Evolutionary conservation across 2,888 invertebrate species (phyloP).

Genomic region (Chromoteleia sp.): DNA sequence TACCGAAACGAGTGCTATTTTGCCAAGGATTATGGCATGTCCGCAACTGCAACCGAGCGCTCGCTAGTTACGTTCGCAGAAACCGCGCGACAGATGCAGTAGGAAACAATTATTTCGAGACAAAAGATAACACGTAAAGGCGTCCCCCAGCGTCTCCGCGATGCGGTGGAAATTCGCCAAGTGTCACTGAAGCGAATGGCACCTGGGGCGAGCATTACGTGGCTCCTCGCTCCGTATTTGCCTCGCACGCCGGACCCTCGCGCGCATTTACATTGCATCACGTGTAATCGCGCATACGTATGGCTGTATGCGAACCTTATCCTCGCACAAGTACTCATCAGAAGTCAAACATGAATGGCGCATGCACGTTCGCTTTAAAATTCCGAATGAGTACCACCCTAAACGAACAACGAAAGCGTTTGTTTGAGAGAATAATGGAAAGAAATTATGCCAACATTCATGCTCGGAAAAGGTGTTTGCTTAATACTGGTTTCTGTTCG

Average conservation of each 20-base stretch:
- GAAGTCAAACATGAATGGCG: not conserved
- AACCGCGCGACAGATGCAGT: constrained; percentile 62
- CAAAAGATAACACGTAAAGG: constrained; percentile 77
- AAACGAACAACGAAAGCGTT: no score
- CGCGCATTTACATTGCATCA: constrained; percentile 16
- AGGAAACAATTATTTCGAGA: constrained; percentile 80
- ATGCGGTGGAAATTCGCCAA: constrained; percentile 80
- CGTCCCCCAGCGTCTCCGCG: constrained; percentile 28
- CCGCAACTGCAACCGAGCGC: no score
- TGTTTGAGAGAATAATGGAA: no score
- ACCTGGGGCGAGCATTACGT: constrained; percentile 9
- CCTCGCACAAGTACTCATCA: constrained; percentile 2
- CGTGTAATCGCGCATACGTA: constrained; percentile 12
- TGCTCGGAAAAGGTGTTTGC: no score
- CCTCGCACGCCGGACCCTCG: not conserved
- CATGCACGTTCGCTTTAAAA: not conserved
- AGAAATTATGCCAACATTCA: no score
- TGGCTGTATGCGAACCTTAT: not conserved
- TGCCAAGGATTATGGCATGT: no score
- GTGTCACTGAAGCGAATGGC: constrained; percentile 70
- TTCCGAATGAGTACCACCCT: constrained; percentile 16
- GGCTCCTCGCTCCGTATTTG: not conserved
- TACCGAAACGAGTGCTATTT: no score
- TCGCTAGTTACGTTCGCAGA: no score
- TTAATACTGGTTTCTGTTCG: no score